Conservation (phyloP, 2,113 vertebrate species). For the Megaceryle torquata region DNA sequence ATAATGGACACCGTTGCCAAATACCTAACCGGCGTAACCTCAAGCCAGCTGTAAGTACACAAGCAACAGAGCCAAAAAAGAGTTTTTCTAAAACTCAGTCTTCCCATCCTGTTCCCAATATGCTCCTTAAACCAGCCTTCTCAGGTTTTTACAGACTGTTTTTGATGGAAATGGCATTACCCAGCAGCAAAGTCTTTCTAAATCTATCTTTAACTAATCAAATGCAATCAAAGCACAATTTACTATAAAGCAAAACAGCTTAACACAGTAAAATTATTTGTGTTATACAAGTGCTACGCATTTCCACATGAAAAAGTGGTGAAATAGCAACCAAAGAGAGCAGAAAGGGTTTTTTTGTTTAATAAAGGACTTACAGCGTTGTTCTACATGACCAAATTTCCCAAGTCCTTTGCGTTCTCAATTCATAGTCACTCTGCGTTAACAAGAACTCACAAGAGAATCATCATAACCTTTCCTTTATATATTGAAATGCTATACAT, state of each 20-base stretch:
- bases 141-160: neutral
- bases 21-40: neutral
- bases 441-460: neutral
- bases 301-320: neutral
- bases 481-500: neutral
- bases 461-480: neutral
- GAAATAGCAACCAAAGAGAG: neutral
- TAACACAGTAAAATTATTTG: neutral
- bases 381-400: neutral
- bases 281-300: neutral
- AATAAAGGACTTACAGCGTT: neutral
- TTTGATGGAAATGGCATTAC: neutral
- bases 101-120: neutral
- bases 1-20: neutral
- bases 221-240: constrained; percentile 28
- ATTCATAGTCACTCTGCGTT: neutral
- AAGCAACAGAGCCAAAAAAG: neutral
- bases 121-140: neutral
- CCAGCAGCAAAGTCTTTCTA: constrained; percentile 5
- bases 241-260: constrained; percentile 11
- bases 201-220: constrained; percentile 18
- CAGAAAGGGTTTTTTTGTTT: neutral
- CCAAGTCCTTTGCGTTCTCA: neutral
- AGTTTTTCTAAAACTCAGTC: neutral
- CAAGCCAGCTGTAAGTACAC: neutral